These are phyloP conservation scores for Alauda arvensis DNA, from an alignment of 2,797 vertebrate species.

Conservation along the genomic window DNA sequence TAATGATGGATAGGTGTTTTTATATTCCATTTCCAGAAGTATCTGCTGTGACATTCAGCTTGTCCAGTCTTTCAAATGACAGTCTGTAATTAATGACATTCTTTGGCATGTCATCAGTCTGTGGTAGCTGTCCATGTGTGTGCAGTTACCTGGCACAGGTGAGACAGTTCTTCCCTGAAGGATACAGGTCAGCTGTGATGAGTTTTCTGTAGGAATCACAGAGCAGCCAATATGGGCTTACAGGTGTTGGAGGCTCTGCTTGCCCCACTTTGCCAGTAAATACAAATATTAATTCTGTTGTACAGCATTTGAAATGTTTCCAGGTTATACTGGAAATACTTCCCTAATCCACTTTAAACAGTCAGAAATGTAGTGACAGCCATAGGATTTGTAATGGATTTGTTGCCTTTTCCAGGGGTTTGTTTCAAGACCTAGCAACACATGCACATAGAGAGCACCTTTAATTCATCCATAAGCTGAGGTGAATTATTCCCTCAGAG, in stretches of 20 bases:
- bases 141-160: background rate
- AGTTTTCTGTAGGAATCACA: background rate
- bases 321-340: background rate
- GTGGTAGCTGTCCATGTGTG: background rate
- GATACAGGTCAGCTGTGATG: background rate
- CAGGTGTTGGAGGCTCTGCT: background rate
- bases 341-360: background rate
- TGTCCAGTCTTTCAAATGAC: background rate
- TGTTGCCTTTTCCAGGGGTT: background rate
- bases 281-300: fast-evolving
- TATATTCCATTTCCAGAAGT: background rate
- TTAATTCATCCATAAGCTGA: fast-evolving
- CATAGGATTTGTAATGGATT: background rate
- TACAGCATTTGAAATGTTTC: background rate
- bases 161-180: background rate
- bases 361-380: fast-evolving
- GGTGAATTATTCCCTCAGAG: background rate
- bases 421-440: background rate
- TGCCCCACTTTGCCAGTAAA: background rate
- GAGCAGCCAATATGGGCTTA: fast-evolving
- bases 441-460: background rate
- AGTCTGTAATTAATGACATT: background rate
- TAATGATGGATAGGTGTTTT: background rate
- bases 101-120: too few species aligned
- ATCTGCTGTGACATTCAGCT: background rate